Conservation (phyloP, 1,140 invertebrate genomes). For the Drosophila athabasca region DNA sequence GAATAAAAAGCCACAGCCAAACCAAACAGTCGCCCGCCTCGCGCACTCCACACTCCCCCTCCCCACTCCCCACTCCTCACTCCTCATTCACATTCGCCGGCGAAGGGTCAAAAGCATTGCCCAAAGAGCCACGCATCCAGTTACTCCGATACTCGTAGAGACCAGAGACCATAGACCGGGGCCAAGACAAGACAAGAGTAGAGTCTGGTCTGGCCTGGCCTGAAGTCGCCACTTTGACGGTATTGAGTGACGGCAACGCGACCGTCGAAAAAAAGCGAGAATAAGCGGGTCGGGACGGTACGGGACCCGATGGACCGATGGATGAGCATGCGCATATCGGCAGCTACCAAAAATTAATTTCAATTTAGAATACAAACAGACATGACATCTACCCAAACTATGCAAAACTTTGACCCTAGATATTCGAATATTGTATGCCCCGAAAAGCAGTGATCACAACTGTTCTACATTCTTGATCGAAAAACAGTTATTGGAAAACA, state of each 20-base stretch:
- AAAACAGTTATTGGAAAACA: no score
- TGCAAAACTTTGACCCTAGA: no score
- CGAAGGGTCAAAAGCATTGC: constrained; percentile 52
- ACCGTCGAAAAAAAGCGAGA: constrained; percentile 39
- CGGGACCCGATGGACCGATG: constrained; percentile 1
- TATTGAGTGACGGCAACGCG: constrained; percentile 45
- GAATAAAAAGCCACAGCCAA: not conserved
- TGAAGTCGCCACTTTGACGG: constrained; percentile 20
- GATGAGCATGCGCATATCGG: constrained; percentile 31
- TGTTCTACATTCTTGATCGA: no score
- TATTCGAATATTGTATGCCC: no score
- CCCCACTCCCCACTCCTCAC: not conserved
- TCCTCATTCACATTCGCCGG: constrained; percentile 17
- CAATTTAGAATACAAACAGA: no score
- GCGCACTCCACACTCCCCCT: no score
- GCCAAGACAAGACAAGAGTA: constrained; percentile 10
- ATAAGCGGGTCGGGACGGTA: not conserved
- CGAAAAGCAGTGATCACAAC: no score
- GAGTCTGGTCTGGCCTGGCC: not conserved
- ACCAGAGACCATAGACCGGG: not conserved
- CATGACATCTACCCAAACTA: constrained; percentile 17
- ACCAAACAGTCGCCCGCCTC: constrained; percentile 21
- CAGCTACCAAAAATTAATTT: constrained; percentile 17
- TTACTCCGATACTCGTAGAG: constrained; percentile 1
- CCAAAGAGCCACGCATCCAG: constrained; percentile 40